phyloP scores from a whole-genome alignment of 2,797 vertebrate genomes.

The Propithecus perrieri region DNA sequence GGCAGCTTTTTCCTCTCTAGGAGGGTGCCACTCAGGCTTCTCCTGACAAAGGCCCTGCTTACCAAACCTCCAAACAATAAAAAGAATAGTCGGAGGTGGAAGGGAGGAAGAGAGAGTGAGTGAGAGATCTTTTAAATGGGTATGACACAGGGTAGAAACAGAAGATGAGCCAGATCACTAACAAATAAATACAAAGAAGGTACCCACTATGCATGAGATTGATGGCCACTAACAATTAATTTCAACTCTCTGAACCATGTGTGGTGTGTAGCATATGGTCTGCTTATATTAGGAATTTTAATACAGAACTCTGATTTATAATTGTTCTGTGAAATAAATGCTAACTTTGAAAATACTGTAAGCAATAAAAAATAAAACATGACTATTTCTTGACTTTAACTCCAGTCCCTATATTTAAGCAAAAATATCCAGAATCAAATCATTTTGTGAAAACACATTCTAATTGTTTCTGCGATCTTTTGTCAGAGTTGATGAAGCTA shows the following conservation, averaged over 20 bases:
- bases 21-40: constrained; percentile 29
- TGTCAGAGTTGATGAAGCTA: constrained; percentile 13
- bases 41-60: constrained; percentile 32
- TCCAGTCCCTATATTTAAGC: neutral
- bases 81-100: neutral
- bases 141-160: neutral
- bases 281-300: neutral
- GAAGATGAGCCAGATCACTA: neutral
- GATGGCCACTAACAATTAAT: neutral
- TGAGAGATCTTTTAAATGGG: neutral
- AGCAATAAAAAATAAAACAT: constrained; percentile 24
- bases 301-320: neutral
- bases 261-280: neutral
- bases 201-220: neutral
- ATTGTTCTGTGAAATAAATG: neutral
- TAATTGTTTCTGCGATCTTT: constrained; percentile 36
- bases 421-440: constrained; percentile 51
- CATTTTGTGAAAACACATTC: constrained; percentile 26
- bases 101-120: neutral
- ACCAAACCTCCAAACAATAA: neutral
- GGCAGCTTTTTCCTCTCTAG: constrained; percentile 39
- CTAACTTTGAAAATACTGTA: neutral
- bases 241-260: neutral
- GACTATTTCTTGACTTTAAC: constrained; percentile 24
- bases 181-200: neutral